phyloP scores from a whole-genome alignment of 2,113 vertebrate genomes.

The Mus musculus region DNA sequence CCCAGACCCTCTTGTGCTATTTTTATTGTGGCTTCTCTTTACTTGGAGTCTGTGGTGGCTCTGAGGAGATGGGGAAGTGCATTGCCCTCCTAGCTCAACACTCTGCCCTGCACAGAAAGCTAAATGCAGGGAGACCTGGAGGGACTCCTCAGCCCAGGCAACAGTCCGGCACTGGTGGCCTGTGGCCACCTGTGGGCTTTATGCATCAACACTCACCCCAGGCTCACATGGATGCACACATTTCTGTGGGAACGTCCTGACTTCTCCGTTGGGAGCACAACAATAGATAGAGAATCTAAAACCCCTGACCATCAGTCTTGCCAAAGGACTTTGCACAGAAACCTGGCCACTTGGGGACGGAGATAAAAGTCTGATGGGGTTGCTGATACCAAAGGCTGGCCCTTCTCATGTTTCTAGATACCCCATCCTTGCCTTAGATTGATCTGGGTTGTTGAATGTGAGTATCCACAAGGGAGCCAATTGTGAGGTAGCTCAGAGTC shows the following conservation, averaged over 20 bases:
- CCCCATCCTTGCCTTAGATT: constrained; percentile 10
- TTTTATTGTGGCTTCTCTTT: not conserved
- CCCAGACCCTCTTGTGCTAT: no score
- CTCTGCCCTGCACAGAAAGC: not conserved
- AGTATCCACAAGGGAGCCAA: not conserved
- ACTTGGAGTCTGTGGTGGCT: not conserved
- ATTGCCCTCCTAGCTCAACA: not conserved
- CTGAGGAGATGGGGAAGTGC: not conserved
- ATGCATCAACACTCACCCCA: not conserved
- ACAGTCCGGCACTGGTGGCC: not conserved
- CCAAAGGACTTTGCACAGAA: not conserved
- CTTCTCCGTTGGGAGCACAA: not conserved
- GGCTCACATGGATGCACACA: not conserved
- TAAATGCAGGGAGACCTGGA: not conserved
- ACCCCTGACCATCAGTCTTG: not conserved
- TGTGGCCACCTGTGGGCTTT: not conserved
- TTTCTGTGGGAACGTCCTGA: not conserved
- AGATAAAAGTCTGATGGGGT: constrained; percentile 35
- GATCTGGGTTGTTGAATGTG: not conserved
- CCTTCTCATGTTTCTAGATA: not conserved
- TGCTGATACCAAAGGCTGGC: not conserved
- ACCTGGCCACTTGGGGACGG: constrained; percentile 25
- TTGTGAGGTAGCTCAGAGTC: not conserved
- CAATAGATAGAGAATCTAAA: not conserved
- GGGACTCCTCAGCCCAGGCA: not conserved